These are phyloP conservation scores for Cheirogaleus major DNA, from an alignment of 2,797 vertebrate species.

Conservation along the genomic window DNA sequence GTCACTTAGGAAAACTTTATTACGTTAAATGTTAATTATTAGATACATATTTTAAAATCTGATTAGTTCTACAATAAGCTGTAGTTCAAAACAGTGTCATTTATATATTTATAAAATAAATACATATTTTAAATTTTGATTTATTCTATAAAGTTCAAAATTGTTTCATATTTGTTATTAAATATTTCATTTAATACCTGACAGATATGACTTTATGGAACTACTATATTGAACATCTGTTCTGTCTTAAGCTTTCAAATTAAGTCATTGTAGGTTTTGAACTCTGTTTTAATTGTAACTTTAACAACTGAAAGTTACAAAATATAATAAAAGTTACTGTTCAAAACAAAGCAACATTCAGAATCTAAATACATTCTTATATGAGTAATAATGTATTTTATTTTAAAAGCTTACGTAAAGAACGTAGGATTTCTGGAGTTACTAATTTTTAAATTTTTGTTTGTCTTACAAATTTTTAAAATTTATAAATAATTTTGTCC, in stretches of 20 bases:
- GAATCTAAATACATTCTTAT: constrained; percentile 4
- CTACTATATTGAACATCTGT: neutral
- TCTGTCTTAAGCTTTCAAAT: constrained; percentile 21
- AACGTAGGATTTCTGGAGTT: neutral
- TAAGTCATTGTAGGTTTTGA: constrained; percentile 22
- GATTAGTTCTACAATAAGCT: neutral
- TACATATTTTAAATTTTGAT: neutral
- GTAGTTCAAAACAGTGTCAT: neutral
- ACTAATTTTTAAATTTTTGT: neutral
- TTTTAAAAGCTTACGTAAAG: constrained; percentile 33
- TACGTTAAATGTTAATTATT: neutral
- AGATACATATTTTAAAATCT: neutral
- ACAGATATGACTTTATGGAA: neutral
- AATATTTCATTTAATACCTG: neutral
- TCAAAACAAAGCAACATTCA: constrained; percentile 12
- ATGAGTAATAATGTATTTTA: neutral
- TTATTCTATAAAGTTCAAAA: constrained; percentile 14
- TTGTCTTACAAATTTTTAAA: neutral
- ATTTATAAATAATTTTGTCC: neutral
- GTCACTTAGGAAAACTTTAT: neutral
- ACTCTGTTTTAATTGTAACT: constrained; percentile 30
- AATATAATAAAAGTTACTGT: neutral
- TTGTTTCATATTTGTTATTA: neutral
- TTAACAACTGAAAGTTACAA: constrained; percentile 15
- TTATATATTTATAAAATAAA: neutral